A percentile compares a stretch with the other conserved stretches of the same genome.
Evolutionary conservation across 2,113 vertebrate species (phyloP).

Genomic region (Numenius arquata): DNA sequence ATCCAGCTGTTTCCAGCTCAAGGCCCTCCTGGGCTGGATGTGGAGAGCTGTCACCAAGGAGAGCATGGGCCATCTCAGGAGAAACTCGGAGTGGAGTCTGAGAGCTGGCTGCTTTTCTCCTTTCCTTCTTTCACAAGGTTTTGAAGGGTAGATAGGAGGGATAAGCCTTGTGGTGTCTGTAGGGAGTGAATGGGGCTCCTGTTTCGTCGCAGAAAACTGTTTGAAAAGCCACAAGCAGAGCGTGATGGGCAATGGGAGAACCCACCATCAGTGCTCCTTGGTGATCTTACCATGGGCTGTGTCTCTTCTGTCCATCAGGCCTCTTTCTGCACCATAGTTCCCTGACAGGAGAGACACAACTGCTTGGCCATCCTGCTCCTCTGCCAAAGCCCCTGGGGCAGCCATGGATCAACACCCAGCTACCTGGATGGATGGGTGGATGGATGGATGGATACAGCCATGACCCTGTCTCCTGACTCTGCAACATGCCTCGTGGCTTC

Average conservation of each 20-base stretch:
- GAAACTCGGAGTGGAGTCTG: neutral
- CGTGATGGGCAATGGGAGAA: neutral
- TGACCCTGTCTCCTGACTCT: neutral
- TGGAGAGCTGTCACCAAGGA: neutral
- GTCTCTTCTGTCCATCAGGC: neutral
- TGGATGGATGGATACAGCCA: neutral
- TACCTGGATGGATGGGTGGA: neutral
- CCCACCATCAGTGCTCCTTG: neutral
- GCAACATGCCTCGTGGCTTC: neutral
- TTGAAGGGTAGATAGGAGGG: neutral
- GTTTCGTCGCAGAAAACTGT: neutral
- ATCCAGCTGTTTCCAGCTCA: neutral
- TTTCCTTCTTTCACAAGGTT: neutral
- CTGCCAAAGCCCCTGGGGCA: neutral
- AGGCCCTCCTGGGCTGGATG: neutral
- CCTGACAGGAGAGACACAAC: neutral
- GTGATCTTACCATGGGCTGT: neutral
- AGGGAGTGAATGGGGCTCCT: neutral
- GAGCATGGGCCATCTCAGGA: neutral
- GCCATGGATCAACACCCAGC: neutral
- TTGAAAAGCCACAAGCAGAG: neutral
- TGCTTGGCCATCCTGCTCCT: neutral
- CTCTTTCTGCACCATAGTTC: neutral
- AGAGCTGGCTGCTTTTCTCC: neutral
- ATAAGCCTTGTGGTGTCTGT: neutral